Evolutionary conservation across 2,888 invertebrate species (phyloP), one percentile per base, ranked within the genome.

Genomic region (Lamellibrachia columna): DNA sequence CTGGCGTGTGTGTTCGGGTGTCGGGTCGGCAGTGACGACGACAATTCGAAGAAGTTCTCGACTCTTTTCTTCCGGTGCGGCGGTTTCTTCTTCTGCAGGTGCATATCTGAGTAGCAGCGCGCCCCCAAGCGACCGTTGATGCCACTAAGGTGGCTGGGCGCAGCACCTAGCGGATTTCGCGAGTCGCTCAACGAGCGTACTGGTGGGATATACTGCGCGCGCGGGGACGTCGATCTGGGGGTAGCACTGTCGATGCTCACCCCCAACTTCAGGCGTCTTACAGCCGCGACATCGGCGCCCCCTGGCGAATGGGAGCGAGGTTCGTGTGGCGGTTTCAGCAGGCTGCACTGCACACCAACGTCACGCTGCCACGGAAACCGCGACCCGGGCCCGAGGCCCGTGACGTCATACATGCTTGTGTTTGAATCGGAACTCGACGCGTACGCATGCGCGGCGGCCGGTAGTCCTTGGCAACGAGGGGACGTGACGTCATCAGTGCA

Each of bases 281-380:
- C 75, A 6, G 75, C 15, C 22, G n/a, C 75, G 22, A 75, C 15
- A 15, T 22, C 75, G 4, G 15, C 75, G 75, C 15, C 75, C 75
- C 75, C 75, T 75, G 75, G 75, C 75, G 75, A 75, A n/a, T 75
- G 75, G 75, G 4, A 15, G 75, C 75, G 75, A 3, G 75, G 2
- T 15, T 75, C 75, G 22, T 22, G n/a, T n/a, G 75, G 75, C 22
- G 75, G 22, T 22, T 15, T 75, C 75, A 75, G 22, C 75, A 75
- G 75, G n/a, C 75, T 75, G 15, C 95, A 96, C 93, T 96, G 96
- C 15, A 95, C 94, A 2, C 95, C 94, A 28, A 95, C 95, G 93
- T 96, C 95, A 9, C 95, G 94, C 94, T 96, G 96, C 96, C 96
- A 96, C 22, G 96, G 96, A 92, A 94, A 96, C 90, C 95, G 93